A percentile compares a stretch with the other conserved stretches of the same genome.
Conservation (phyloP, 2,888 invertebrate genomes). For the Mechanitis mazaeus region DNA sequence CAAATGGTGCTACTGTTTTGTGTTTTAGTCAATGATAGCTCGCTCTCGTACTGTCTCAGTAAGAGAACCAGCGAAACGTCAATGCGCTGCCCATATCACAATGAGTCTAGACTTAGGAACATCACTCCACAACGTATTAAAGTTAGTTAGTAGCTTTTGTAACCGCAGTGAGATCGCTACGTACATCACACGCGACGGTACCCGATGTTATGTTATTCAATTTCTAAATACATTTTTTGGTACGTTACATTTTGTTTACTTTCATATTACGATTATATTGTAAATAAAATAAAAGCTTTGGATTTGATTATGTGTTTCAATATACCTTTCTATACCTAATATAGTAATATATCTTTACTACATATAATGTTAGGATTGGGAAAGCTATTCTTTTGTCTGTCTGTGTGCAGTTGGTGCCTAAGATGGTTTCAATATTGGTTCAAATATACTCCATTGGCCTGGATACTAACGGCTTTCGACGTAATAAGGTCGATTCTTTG, state of each 20-base stretch:
- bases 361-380: no score
- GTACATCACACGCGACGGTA: slow-evolving; percentile 34
- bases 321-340: not conserved
- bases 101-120: slow-evolving; percentile 28
- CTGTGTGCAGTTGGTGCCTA: no score
- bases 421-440: no score
- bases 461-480: no score
- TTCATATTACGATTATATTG: slow-evolving; percentile 71
- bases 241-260: slow-evolving; percentile 75
- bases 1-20: slow-evolving; percentile 74
- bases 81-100: slow-evolving; percentile 44
- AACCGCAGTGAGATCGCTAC: slow-evolving; percentile 34
- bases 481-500: no score
- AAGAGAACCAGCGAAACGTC: slow-evolving; percentile 30
- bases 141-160: slow-evolving; percentile 55
- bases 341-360: no score
- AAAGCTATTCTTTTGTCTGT: no score
- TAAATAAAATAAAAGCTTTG: slow-evolving; percentile 77
- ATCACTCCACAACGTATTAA: slow-evolving; percentile 30
- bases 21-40: slow-evolving; percentile 68
- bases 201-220: slow-evolving; percentile 47
- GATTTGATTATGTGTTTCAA: slow-evolving; percentile 47
- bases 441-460: no score
- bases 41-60: slow-evolving; percentile 57
- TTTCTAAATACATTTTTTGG: slow-evolving; percentile 66